Base-by-base conservation (phyloP, 2,113 vertebrate species). In the Ameiurus melas region DNA sequence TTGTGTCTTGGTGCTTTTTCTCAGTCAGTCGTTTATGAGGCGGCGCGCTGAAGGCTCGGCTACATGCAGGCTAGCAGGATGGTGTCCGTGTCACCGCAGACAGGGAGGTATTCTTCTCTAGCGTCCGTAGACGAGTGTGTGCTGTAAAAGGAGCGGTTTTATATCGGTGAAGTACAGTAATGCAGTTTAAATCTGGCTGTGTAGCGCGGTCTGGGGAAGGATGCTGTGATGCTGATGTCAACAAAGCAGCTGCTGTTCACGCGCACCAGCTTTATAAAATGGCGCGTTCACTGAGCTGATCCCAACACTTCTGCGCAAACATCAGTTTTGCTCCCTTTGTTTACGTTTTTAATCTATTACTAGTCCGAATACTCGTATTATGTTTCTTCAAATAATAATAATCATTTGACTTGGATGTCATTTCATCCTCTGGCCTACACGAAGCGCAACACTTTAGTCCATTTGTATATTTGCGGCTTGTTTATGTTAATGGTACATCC, bases 211-310 rank as follows among this genome's bases (percentile, higher is more conserved):
- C 6, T 30, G 22, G 17, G 53, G 64, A 58, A 58, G 22, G 85
- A 87, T 77, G 80, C 84, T 58, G 47, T 58, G 80, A 85, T 85
- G 84, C 62, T 73, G 75, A 81, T 86, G 84, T 80, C 81, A 88
- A 88, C 84, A 90, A 84, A 70, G 70, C 77, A 57, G 62, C 78
- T 86, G 68, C 55, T 71, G 20, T 68, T 68, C 43, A 87, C 39
- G 60, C 60, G 82, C 36, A 84, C 36, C 60, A 66, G 60, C 5
- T 27, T 84, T 66, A n/a, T 84, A 84, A 84, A 84, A 84, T 84
- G 82, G 82, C 82, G 82, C 82, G 82, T 84, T 64, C 62, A 51
- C 22, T 30, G 36, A 64, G 58, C 57, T 64, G 33, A 43, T 7
- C 58, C 22, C 2, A 83, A 83, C 57, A 25, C 19, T 60, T 71